Evolutionary conservation across 1,140 invertebrate species (phyloP).

Genomic region (Bombus sibiricus): DNA sequence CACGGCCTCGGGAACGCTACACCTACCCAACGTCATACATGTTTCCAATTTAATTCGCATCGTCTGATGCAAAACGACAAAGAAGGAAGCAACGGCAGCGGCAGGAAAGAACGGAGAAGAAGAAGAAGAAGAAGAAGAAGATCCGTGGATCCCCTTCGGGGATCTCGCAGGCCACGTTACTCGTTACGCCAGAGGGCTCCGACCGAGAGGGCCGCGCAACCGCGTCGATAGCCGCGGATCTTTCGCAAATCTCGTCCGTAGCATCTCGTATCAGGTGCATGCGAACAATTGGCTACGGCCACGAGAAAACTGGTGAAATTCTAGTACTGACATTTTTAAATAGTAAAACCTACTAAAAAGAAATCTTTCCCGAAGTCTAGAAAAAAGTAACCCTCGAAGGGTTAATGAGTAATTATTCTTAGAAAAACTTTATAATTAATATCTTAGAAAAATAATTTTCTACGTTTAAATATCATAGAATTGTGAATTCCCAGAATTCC

Average conservation of each 20-base stretch:
- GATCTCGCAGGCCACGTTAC: slow-evolving; percentile 28
- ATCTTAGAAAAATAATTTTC: too few species aligned
- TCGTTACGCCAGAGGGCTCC: slow-evolving; percentile 12
- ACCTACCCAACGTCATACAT: slow-evolving; percentile 25
- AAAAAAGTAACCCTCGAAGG: too few species aligned
- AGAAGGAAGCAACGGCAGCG: too few species aligned
- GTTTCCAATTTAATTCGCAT: slow-evolving; percentile 47
- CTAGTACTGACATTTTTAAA: background rate
- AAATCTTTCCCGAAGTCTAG: too few species aligned
- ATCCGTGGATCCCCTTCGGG: slow-evolving; percentile 5
- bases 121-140: background rate
- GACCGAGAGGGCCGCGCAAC: background rate
- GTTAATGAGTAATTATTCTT: too few species aligned
- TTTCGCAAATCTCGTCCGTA: slow-evolving; percentile 21
- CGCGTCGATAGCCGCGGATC: slow-evolving; percentile 32
- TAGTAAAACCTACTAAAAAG: background rate
- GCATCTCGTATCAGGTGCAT: slow-evolving; percentile 32
- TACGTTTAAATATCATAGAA: too few species aligned
- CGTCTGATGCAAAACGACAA: slow-evolving; percentile 30
- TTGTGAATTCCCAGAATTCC: too few species aligned
- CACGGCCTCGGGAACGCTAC: background rate
- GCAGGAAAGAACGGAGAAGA: too few species aligned
- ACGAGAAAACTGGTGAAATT: slow-evolving; percentile 50
- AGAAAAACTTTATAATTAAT: too few species aligned
- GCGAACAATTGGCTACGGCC: slow-evolving; percentile 46